Percentiles rank a stretch among this genome's conserved stretches.
Evolutionary conservation across 1,140 invertebrate genomes (phyloP).

Genomic region (Tetramorium parvispinum): DNA sequence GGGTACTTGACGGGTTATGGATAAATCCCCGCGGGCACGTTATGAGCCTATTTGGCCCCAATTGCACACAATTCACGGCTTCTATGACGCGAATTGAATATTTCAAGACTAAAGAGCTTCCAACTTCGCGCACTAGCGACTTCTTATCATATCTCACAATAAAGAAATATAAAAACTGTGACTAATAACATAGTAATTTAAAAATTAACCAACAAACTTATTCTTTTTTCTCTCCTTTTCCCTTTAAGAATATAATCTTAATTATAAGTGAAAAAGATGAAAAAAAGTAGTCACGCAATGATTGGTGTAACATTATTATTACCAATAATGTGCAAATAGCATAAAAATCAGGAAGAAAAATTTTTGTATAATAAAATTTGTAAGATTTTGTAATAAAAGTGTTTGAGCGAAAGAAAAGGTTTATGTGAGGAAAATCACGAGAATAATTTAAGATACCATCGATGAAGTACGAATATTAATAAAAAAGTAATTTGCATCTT

Average conservation of each 20-base stretch:
- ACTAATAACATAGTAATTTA: not conserved
- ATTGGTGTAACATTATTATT: not conserved
- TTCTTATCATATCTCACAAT: not conserved
- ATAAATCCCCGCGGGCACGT: conserved; percentile 52
- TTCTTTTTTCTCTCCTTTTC: not conserved
- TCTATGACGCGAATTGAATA: not conserved
- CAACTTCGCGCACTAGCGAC: not conserved
- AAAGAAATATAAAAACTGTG: not conserved
- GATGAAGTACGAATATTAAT: not conserved
- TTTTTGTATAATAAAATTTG: not conserved
- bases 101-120: not conserved
- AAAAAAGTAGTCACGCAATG: not conserved
- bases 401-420: not conserved
- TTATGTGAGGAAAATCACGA: not conserved
- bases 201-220: not conserved
- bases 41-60: conserved; percentile 16
- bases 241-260: not conserved
- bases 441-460: not conserved
- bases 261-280: not conserved
- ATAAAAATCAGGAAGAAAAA: not conserved
- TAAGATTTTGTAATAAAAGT: not conserved
- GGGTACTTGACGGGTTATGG: conserved; percentile 22
- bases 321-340: not conserved
- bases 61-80: not conserved
- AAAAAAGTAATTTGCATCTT: conserved; percentile 7